Percentiles rank a stretch among this genome's conserved stretches.
Conservation (phyloP, 2,888 invertebrate species). For the Saturnia pavonia region DNA sequence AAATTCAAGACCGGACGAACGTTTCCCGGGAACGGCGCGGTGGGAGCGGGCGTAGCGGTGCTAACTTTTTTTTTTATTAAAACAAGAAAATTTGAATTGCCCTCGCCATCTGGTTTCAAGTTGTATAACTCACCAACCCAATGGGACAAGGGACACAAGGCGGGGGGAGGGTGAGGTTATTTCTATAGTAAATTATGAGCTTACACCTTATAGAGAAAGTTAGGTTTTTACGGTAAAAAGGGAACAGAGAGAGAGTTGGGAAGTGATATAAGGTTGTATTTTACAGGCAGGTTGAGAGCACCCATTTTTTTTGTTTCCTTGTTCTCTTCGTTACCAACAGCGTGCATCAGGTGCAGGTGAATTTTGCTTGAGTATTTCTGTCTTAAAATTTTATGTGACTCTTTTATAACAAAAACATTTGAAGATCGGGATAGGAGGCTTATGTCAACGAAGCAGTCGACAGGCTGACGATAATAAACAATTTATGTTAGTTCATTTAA, state of each 20-base stretch:
- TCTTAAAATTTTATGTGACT: no score
- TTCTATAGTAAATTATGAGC: conserved; percentile 42
- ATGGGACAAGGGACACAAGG: conserved; percentile 25
- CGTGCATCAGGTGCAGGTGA: no score
- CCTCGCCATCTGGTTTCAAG: conserved; percentile 52
- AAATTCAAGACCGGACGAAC: conserved; percentile 10
- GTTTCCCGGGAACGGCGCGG: neutral
- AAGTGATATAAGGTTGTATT: conserved; percentile 1
- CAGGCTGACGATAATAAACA: no score
- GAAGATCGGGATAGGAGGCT: no score
- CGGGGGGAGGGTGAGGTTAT: conserved; percentile 26
- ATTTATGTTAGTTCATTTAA: no score
- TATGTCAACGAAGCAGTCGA: no score
- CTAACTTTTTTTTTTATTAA: conserved; percentile 50
- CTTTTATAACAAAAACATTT: no score
- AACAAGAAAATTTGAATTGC: conserved; percentile 56
- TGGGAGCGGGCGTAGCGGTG: neutral
- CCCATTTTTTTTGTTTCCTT: no score
- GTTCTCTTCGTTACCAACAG: no score
- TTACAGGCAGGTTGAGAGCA: neutral
- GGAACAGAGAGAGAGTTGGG: conserved; percentile 4
- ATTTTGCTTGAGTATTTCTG: no score
- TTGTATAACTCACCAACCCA: conserved; percentile 40
- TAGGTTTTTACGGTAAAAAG: conserved; percentile 15
- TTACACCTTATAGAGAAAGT: conserved; percentile 42